Evolutionary conservation across 2,797 vertebrate species (phyloP), one percentile per base, ranked within the genome.

Genomic region (Hoplostethus atlanticus): DNA sequence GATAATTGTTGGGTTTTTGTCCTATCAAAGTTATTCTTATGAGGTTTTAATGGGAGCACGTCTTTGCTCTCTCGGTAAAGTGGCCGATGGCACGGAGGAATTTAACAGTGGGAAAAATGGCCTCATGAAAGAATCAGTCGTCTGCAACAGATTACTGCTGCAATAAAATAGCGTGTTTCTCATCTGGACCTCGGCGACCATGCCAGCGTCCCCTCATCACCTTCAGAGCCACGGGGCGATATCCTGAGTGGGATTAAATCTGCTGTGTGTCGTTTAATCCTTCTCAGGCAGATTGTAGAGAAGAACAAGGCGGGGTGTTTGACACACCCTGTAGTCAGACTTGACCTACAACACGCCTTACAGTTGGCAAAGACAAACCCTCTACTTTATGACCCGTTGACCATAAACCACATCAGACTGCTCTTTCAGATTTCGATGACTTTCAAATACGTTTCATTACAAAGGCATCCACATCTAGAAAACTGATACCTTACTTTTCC

Each of bases 81-180:
- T 82, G 69, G 64, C 81, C 81, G 58, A 83, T 84, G 81, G 82
- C 67, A 85, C 40, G 48, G 73, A 89, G 79, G 85, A 85, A 85
- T 81, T 81, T 71, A 89, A 87, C 73, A 81, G 81, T 64, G 9
- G 78, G 68, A 79, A 66, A 80, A 87, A 89, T 68, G 81, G 71
- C 72, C 84, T 90, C 88, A 92, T 87, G 84, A 91, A 92, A 90
- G 86, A 93, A 84, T 92, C 90, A 91, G 90, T 89, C 61, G 42
- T 80, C 87, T 87, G 89, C 83, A 81, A 85, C 87, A 91, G 84
- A 92, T 91, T 91, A 89, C 88, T 54, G 71, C 57, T 30, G 84
- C 84, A 81, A 77, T 91, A 89, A 92, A 91, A 85, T 67, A 68
- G 53, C 55, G 53, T 62, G 47, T 80, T 83, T 83, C 74, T 82